phyloP scores from a whole-genome alignment of 2,797 vertebrate genomes.

The Gymnoscopelus braueri region DNA sequence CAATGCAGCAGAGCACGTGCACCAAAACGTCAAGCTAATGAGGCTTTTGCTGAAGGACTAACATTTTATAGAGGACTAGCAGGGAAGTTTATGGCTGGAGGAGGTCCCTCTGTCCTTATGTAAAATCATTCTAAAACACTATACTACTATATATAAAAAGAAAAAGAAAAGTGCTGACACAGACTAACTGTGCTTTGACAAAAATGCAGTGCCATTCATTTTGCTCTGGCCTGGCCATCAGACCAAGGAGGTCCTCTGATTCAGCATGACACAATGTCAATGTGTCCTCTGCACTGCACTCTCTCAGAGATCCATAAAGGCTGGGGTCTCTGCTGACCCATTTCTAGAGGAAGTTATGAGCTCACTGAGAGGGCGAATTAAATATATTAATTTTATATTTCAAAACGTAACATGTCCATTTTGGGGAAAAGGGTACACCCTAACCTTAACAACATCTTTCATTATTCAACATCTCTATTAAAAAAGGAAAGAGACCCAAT shows the following conservation, averaged over 20 bases:
- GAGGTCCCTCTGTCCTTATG: too few relatives aligned
- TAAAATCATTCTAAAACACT: neutral
- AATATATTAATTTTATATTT: too few relatives aligned
- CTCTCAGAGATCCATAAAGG: constrained; percentile 1
- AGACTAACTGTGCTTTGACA: constrained; percentile 49
- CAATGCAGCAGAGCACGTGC: constrained; percentile 17
- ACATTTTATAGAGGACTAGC: constrained; percentile 25
- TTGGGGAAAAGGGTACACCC: too few relatives aligned
- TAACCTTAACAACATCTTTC: too few relatives aligned
- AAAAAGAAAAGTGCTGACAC: neutral
- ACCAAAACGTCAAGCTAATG: constrained; percentile 20
- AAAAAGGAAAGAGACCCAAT: too few relatives aligned
- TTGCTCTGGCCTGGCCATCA: neutral
- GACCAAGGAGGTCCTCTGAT: constrained; percentile 2
- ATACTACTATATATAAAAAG: neutral
- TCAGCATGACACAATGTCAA: constrained; percentile 16
- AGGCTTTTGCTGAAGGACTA: constrained; percentile 26
- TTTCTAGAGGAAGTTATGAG: neutral
- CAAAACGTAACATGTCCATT: too few relatives aligned
- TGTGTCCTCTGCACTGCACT: constrained; percentile 8
- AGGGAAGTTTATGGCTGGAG: neutral
- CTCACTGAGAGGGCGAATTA: neutral
- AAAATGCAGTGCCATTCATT: constrained; percentile 6
- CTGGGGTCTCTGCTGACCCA: neutral
- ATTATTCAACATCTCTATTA: too few relatives aligned